Conservation (phyloP, 2,888 invertebrate species). For the Candidula unifasciata region DNA sequence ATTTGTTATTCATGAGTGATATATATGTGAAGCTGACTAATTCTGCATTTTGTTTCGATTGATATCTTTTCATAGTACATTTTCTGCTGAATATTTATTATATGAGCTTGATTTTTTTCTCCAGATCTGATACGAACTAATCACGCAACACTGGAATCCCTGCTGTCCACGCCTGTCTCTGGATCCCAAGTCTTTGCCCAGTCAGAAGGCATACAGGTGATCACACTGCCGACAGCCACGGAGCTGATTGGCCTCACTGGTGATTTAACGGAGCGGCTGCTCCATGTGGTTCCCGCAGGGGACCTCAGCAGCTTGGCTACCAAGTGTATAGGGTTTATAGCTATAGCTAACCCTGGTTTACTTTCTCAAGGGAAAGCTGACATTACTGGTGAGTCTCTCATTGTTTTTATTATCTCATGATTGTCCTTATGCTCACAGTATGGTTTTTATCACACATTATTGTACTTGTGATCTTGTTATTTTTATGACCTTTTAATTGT, state of each 20-base stretch:
- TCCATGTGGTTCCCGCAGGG: conserved; percentile 67
- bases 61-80: too few species aligned
- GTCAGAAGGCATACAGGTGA: conserved; percentile 69
- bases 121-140: conserved; percentile 52
- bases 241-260: conserved; percentile 61
- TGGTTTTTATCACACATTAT: too few species aligned
- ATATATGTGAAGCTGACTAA: too few species aligned
- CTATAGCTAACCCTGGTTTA: conserved; percentile 59
- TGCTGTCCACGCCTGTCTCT: conserved; percentile 65
- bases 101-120: background rate
- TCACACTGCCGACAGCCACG: conserved; percentile 65
- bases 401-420: too few species aligned
- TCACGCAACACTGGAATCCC: conserved; percentile 68
- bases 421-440: too few species aligned
- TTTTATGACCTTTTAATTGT: too few species aligned
- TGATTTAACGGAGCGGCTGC: conserved; percentile 60
- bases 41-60: too few species aligned
- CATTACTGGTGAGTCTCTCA: conserved; percentile 35
- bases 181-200: conserved; percentile 59
- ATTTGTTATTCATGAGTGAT: too few species aligned
- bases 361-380: conserved; percentile 51
- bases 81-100: too few species aligned
- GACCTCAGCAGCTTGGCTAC: conserved; percentile 39
- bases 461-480: too few species aligned
- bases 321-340: conserved; percentile 61